phyloP scores from a whole-genome alignment of 2,797 vertebrate genomes.

The Pseudochirops corinnae region DNA sequence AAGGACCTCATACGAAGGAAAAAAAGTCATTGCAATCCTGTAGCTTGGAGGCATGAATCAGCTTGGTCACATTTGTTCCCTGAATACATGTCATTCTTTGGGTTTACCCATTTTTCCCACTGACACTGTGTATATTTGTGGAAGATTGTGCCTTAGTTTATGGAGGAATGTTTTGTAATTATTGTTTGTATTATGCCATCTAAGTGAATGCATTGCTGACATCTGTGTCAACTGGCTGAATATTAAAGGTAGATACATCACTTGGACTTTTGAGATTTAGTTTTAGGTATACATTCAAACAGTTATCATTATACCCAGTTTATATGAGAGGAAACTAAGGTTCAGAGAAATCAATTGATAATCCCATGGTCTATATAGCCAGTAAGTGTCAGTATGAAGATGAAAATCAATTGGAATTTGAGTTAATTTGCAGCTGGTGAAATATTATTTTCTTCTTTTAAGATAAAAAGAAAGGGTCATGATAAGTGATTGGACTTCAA shows the following conservation, averaged over 20 bases:
- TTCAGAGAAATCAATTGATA: background rate
- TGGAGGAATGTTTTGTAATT: background rate
- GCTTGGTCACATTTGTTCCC: background rate
- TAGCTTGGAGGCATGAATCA: too few species aligned
- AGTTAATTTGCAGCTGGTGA: background rate
- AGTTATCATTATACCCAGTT: background rate
- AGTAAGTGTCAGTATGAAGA: background rate
- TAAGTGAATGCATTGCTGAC: background rate
- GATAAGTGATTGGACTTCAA: background rate
- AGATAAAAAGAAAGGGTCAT: background rate
- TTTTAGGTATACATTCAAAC: background rate
- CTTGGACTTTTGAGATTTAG: background rate
- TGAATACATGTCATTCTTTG: background rate
- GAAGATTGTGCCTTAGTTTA: background rate
- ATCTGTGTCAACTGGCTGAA: background rate
- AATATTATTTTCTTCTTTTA: background rate
- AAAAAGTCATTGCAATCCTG: background rate
- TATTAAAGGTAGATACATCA: background rate
- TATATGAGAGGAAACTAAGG: background rate
- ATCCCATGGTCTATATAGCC: background rate
- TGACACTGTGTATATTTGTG: background rate
- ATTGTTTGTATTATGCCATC: background rate
- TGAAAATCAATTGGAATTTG: background rate
- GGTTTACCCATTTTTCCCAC: background rate
- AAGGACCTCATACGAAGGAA: background rate